A percentile compares a stretch with the other conserved stretches of the same genome.
Evolutionary conservation across 2,797 vertebrate genomes (phyloP).

Genomic region (Hylomyscus alleni): DNA sequence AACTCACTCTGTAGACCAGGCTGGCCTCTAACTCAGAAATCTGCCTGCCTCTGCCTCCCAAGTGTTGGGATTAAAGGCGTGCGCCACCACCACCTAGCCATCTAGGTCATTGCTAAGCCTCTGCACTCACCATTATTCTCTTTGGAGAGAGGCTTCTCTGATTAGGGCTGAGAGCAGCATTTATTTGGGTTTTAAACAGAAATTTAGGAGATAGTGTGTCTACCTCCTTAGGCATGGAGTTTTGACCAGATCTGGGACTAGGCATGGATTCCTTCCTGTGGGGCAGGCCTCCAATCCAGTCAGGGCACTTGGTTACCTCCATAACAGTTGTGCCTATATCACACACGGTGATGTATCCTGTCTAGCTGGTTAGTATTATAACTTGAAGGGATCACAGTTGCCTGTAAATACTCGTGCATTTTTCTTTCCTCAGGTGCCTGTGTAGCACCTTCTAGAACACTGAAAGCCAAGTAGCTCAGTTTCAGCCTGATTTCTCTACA

Average conservation of each 20-base stretch:
- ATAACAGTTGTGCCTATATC: background rate
- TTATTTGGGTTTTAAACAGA: background rate
- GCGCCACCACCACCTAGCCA: too few species aligned
- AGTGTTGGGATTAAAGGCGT: too few species aligned
- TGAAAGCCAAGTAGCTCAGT: background rate
- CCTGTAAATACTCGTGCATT: rapidly evolving
- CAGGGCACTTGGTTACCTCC: background rate
- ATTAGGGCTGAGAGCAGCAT: background rate
- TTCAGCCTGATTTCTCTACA: background rate
- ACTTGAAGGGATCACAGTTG: background rate
- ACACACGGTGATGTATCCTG: background rate
- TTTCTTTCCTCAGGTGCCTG: background rate
- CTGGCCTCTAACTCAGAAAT: too few species aligned
- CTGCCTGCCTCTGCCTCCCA: too few species aligned
- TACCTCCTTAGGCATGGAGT: background rate
- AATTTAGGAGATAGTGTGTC: too few species aligned
- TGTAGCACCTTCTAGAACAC: background rate
- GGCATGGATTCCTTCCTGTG: background rate
- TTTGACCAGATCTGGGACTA: background rate
- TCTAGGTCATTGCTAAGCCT: background rate
- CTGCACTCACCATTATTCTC: background rate
- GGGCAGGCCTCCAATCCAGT: background rate
- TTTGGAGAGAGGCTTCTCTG: background rate
- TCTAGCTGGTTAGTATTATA: background rate
- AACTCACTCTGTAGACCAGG: too few species aligned